Evolutionary conservation across 2,797 vertebrate species (phyloP).

Genomic region (Kryptopterus vitreolus): DNA sequence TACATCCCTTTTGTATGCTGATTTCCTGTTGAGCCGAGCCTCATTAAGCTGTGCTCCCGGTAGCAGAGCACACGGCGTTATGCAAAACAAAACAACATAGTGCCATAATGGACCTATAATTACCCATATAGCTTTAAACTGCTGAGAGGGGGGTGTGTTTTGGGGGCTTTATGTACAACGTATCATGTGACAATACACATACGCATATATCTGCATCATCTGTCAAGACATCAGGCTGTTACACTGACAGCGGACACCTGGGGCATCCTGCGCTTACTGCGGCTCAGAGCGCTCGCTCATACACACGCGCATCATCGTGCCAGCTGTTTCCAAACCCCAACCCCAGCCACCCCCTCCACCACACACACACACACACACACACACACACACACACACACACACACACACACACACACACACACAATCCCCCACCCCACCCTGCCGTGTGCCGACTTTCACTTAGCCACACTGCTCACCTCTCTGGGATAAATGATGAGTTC

Average conservation of each 20-base stretch:
- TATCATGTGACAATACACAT: background rate
- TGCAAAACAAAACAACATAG: background rate
- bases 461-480: slow-evolving; percentile 37
- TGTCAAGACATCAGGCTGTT: slow-evolving; percentile 70
- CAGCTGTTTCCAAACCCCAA: background rate
- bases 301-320: slow-evolving; percentile 9
- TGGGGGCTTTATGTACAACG: background rate
- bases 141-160: background rate
- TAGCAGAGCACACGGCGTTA: slow-evolving; percentile 6
- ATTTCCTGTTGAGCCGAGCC: slow-evolving; percentile 23
- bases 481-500: slow-evolving; percentile 2
- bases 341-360: too few relatives aligned
- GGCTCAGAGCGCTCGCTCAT: slow-evolving; percentile 1
- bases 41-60: slow-evolving; percentile 28
- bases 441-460: slow-evolving; percentile 27
- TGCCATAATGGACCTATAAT: background rate
- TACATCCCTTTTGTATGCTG: background rate
- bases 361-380: too few relatives aligned
- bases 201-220: slow-evolving; percentile 56
- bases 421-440: too few relatives aligned
- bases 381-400: background rate
- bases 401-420: background rate
- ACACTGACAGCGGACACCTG: slow-evolving; percentile 69
- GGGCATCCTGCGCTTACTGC: slow-evolving; percentile 47
- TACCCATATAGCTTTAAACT: background rate